phyloP scores from a whole-genome alignment of 2,113 vertebrate genomes.

The Strigops habroptila region DNA sequence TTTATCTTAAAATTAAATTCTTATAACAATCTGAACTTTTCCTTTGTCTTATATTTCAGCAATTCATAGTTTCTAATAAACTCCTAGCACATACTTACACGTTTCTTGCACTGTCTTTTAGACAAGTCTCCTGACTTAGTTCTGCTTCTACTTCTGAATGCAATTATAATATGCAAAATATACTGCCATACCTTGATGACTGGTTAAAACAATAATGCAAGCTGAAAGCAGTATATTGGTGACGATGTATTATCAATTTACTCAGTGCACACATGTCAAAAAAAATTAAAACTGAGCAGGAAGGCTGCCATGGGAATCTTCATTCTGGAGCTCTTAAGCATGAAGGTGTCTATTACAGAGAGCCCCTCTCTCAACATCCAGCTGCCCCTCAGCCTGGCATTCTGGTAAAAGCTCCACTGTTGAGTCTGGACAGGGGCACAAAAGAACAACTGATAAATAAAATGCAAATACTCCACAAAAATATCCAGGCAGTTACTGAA shows the following conservation, averaged over 20 bases:
- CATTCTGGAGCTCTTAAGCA: not conserved
- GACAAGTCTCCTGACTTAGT: not conserved
- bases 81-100: not conserved
- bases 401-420: not conserved
- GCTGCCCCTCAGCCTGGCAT: not conserved
- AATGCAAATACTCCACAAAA: not conserved
- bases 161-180: not conserved
- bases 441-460: not conserved
- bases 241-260: not conserved
- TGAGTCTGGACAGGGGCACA: not conserved
- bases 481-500: not conserved
- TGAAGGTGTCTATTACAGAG: not conserved
- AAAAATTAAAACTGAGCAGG: not conserved
- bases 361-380: not conserved
- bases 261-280: not conserved
- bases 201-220: not conserved
- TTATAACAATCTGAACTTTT: not conserved
- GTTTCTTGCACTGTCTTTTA: not conserved
- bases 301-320: not conserved
- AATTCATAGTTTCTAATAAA: slow-evolving; percentile 10
- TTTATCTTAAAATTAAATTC: slow-evolving; percentile 22
- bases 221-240: not conserved
- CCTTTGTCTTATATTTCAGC: not conserved
- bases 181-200: not conserved
- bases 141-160: not conserved